These are phyloP conservation scores for Athene noctua DNA, from an alignment of 2,113 vertebrate species.

Conservation along the genomic window DNA sequence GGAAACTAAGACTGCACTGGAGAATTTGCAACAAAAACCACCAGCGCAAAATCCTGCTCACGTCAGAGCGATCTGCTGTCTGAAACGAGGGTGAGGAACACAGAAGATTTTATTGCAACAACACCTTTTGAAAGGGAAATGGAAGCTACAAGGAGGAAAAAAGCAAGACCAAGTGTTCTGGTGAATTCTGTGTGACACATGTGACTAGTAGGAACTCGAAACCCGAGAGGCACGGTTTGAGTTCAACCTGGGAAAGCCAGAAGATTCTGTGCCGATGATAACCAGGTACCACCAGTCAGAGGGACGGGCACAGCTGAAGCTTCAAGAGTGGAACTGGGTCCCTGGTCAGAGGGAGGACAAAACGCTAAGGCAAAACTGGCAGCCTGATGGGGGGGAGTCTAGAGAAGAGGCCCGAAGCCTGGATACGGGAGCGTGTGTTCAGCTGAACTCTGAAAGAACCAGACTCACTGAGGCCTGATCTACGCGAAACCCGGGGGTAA, in stretches of 20 bases:
- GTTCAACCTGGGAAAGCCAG: neutral
- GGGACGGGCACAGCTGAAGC: neutral
- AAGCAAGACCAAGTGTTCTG: neutral
- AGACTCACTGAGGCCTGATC: neutral
- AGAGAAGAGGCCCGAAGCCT: neutral
- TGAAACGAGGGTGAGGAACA: neutral
- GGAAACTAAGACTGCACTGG: neutral
- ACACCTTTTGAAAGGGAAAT: neutral
- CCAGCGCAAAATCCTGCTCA: neutral
- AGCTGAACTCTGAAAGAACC: neutral
- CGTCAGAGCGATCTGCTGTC: neutral
- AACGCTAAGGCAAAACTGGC: neutral
- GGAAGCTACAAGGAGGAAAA: neutral
- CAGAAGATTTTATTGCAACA: neutral
- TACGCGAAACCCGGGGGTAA: neutral
- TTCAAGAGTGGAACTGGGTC: neutral
- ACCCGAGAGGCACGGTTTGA: neutral
- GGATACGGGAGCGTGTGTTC: rapidly evolving
- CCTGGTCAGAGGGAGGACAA: neutral
- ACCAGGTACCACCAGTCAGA: neutral
- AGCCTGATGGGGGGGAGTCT: neutral
- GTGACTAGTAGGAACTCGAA: neutral
- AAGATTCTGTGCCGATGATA: neutral
- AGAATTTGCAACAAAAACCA: neutral
- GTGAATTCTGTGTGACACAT: neutral